These are phyloP conservation scores for Zenarchopterus dispar DNA, from an alignment of 2,797 vertebrate genomes.

Conservation along the genomic window DNA sequence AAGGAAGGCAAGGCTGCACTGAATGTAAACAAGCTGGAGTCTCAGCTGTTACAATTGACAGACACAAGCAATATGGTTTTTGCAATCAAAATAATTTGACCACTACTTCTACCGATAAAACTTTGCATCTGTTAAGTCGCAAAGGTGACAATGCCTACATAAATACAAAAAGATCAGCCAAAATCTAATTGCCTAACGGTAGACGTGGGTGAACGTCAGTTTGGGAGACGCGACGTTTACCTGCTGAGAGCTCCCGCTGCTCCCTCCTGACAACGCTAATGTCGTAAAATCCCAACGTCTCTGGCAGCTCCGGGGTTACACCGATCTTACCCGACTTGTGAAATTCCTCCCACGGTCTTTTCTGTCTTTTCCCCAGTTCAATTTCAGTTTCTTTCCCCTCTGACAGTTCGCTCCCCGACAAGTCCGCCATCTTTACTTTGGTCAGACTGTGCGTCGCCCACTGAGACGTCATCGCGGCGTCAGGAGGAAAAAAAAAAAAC, in stretches of 20 bases:
- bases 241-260: conserved; percentile 83
- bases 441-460: conserved; percentile 35
- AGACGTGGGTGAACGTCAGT: conserved; percentile 16
- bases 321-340: conserved; percentile 50
- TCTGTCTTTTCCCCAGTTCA: conserved; percentile 57
- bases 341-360: conserved; percentile 56
- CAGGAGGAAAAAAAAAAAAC: neutral
- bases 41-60: neutral
- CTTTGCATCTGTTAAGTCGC: rapidly evolving
- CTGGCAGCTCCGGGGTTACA: conserved; percentile 73
- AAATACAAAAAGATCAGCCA: neutral
- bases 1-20: too few species aligned
- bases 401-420: conserved; percentile 64
- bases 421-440: conserved; percentile 82
- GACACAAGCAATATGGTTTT: neutral
- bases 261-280: conserved; percentile 80
- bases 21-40: neutral
- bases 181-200: neutral
- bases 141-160: neutral
- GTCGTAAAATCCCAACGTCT: conserved; percentile 92
- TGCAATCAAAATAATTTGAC: too few species aligned
- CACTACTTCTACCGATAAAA: rapidly evolving
- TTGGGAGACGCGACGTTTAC: conserved; percentile 68
- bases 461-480: conserved; percentile 62
- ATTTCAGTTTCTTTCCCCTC: conserved; percentile 74